Base-by-base conservation (phyloP, 2,797 vertebrate species). In the Octomys mimax region DNA sequence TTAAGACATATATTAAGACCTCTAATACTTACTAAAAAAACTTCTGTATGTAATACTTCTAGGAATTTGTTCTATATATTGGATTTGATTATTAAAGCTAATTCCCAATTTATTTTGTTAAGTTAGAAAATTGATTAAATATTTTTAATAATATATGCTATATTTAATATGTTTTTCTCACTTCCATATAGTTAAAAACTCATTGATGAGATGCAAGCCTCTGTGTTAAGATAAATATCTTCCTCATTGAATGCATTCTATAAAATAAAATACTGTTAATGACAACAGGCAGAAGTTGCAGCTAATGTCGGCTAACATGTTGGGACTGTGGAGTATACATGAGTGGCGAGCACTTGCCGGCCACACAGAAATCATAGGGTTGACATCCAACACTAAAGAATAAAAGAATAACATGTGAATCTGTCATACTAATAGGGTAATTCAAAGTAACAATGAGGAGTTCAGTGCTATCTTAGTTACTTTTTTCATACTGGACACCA, bases 41-140 rank as follows among this genome's bases (percentile, higher is more conserved):
- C 14, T 87, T 75, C 31, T 33, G 54, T 61, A 82, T 46, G 21
- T 83, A 36, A 12, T 70, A 71, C 14, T 59, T 85, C 59, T 31
- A 59, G 18, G 6, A 8, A 31, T 57, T 39, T 31, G 7, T 12
- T 22, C 14, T 42, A 2, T 21, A 2, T 2, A 64, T 36, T 68
- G 4, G 31, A 70, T n/a, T 90, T 75, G 5, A 89, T 91, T 26
- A 62, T n/a, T 88, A 19, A 79, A 68, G 77, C 78, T 42, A 83
- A 77, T 88, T 78, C 90, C 12, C 7, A 6, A 39, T 59, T 81
- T 81, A 87, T 42, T 62, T 71, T 19, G 77, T 33, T 64, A 82
- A 7, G 5, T 75, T 93, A 87, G 36, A 6, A 95, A 95, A 87
- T 54, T 61, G 33, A 7, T 87, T 49, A 73, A 78, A 52, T 79